Evolutionary conservation across 1,140 invertebrate genomes (phyloP), one percentile per base, ranked within the genome.

Genomic region (Branchinecta lynchi): DNA sequence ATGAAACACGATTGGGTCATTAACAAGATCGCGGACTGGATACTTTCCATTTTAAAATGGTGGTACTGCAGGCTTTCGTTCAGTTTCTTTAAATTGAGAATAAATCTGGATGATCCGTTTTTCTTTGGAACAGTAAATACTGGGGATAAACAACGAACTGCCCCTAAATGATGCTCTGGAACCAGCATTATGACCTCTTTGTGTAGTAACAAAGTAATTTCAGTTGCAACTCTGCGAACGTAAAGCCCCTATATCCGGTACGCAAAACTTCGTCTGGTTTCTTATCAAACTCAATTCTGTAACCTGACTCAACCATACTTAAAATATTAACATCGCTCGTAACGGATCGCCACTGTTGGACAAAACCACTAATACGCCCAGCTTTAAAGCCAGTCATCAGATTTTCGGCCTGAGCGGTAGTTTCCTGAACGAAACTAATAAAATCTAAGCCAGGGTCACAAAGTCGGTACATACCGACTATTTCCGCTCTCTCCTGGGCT

Each of bases 31-130:
- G 46, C 46, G n/a, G 9, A 51, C 46, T 51, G 46, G 9, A 9
- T n/a, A 51, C 46, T 51, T 51, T 9, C 46, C 46, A 51, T n/a
- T 51, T 51, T 51, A 51, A 51, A 51, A 51, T 51, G 46, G 46
- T n/a, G n/a, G 9, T 51, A 51, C n/a, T 51, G 9, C 9, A 51
- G 9, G 46, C 46, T 51, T 51, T 51, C 46, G 46, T 51, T 9
- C n/a, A n/a, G 46, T n/a, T 51, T 51, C n/a, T n/a, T 51, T 9
- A 51, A 9, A 51, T 51, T 51, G 9, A 51, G 46, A 51, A 51
- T n/a, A 51, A 51, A 51, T 51, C n/a, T 9, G n/a, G 46, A 51
- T 9, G n/a, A n/a, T 9, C 9, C 9, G n/a, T 51, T 51, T 51
- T 51, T 51, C n/a, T 51, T n/a, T n/a, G n/a, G n/a, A 51, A 51